A percentile compares a stretch with the other conserved stretches of the same genome.
Conservation (phyloP, 2,113 vertebrate genomes). For the Galemys pyrenaicus region DNA sequence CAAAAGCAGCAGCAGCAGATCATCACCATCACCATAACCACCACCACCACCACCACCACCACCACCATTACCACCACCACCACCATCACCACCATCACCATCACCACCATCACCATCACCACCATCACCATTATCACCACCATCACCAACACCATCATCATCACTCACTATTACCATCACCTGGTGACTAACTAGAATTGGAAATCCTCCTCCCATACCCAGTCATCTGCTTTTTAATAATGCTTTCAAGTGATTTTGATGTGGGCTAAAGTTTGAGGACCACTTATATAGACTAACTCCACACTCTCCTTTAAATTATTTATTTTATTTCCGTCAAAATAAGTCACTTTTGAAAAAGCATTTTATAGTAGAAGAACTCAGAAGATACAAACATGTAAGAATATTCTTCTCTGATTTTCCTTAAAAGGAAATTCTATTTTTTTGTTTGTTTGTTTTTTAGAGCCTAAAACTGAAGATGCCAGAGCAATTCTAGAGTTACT, state of each 20-base stretch:
- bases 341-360: neutral
- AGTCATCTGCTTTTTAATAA: neutral
- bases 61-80: neutral
- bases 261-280: neutral
- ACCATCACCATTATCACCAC: neutral
- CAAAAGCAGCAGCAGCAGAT: too few relatives aligned
- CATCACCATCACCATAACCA: neutral
- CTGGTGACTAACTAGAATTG: neutral
- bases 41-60: neutral
- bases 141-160: neutral
- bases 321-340: neutral
- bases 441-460: neutral
- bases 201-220: too few relatives aligned
- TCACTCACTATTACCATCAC: neutral
- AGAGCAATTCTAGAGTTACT: neutral
- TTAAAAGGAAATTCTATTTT: constrained; percentile 1
- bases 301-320: neutral
- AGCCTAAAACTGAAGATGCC: neutral
- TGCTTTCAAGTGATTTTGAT: neutral
- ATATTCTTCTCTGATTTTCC: neutral
- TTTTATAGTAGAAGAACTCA: neutral
- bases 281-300: neutral
- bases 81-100: neutral
- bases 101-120: neutral
- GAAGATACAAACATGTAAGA: neutral